A percentile compares a stretch with the other conserved stretches of the same genome.
Conservation (phyloP, 2,888 invertebrate genomes). For the Alloscopus bannaensis region DNA sequence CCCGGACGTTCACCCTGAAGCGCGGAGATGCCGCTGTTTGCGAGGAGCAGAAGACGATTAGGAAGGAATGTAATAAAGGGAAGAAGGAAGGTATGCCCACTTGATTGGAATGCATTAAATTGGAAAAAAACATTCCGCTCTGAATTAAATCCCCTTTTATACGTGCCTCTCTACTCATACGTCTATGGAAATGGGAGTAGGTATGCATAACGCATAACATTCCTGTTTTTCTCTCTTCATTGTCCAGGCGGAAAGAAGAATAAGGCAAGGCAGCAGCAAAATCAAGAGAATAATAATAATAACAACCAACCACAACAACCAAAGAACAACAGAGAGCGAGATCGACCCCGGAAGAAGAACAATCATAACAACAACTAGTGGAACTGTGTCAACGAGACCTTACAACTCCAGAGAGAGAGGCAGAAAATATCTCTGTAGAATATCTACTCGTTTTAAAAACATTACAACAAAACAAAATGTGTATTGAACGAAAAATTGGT, state of each 20-base stretch:
- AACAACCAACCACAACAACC: slow-evolving; percentile 48
- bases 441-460: no score
- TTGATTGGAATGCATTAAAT: background rate
- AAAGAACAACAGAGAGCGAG: slow-evolving; percentile 68
- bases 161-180: no score
- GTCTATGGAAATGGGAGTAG: background rate
- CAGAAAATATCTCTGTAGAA: no score
- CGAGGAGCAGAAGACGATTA: slow-evolving; percentile 66
- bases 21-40: slow-evolving; percentile 82
- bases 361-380: slow-evolving; percentile 65
- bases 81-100: slow-evolving; percentile 54
- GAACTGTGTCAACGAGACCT: no score
- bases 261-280: slow-evolving; percentile 42
- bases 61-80: slow-evolving; percentile 68
- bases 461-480: background rate
- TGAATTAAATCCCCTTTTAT: no score
- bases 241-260: slow-evolving; percentile 34
- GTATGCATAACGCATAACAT: background rate
- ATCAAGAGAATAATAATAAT: slow-evolving; percentile 35
- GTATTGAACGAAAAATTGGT: background rate
- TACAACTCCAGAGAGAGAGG: no score
- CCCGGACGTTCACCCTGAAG: slow-evolving; percentile 88
- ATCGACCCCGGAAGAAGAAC: slow-evolving; percentile 67
- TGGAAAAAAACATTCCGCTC: no score
- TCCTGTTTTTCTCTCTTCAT: background rate